Conservation (phyloP, 2,888 invertebrate genomes). For the Trachelus tabidus region DNA sequence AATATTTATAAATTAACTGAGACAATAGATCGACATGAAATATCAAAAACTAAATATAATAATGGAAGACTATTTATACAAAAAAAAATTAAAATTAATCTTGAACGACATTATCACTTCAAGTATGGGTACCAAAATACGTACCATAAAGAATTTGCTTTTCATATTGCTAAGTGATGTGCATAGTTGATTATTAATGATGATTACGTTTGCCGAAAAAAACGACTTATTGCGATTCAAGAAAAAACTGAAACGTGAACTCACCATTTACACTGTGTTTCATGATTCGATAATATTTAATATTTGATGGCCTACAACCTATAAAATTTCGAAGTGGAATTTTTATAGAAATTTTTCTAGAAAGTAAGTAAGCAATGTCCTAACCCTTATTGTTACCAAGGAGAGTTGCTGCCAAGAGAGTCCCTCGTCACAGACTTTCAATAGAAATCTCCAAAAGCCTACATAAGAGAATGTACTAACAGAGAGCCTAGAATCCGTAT, state of each 20-base stretch:
- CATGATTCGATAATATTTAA: conserved; percentile 32
- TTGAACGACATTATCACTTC: background rate
- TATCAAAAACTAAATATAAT: background rate
- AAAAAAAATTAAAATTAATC: background rate
- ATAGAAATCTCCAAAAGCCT: conserved; percentile 47
- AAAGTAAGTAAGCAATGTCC: conserved; percentile 49
- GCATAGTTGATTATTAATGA: background rate
- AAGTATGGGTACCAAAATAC: background rate
- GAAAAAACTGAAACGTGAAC: conserved; percentile 35
- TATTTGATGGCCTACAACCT: conserved; percentile 36
- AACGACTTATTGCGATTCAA: conserved; percentile 19
- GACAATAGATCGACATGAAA: background rate
- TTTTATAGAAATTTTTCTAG: conserved; percentile 41
- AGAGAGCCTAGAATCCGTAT: conserved; percentile 33
- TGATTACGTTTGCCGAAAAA: background rate
- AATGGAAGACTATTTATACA: conserved; percentile 1
- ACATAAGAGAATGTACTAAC: conserved; percentile 36
- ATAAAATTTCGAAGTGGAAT: conserved; percentile 36
- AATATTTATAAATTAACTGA: background rate
- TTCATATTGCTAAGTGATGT: background rate
- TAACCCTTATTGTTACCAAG: conserved; percentile 31
- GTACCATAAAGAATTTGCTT: background rate
- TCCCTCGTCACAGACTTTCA: conserved; percentile 50
- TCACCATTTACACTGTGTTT: conserved; percentile 45
- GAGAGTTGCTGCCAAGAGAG: conserved; percentile 37